Conservation (phyloP, 2,113 vertebrate genomes). For the Chrysochloris asiatica region DNA sequence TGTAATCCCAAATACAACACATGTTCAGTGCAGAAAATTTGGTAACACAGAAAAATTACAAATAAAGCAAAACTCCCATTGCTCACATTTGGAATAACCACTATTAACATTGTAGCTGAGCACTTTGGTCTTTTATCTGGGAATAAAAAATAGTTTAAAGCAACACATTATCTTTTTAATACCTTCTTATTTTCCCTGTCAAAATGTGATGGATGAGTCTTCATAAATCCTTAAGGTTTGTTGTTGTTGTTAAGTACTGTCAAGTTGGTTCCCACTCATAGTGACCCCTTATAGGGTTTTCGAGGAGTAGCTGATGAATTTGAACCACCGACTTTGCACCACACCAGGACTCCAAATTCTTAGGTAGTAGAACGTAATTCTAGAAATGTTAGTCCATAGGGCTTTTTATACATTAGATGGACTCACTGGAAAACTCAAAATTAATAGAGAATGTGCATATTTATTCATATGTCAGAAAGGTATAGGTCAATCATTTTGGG, state of each 20-base stretch:
- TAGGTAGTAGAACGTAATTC: background rate
- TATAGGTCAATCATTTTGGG: conserved; percentile 5
- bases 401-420: background rate
- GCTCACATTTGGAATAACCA: background rate
- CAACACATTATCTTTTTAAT: conserved; percentile 19
- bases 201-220: background rate
- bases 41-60: background rate
- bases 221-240: conserved; percentile 21
- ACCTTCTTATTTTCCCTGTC: background rate
- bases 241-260: too few species aligned
- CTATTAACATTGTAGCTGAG: background rate
- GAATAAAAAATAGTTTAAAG: background rate
- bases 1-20: background rate
- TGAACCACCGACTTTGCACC: too few species aligned
- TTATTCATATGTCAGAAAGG: conserved; percentile 34
- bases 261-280: too few species aligned
- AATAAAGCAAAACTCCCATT: background rate
- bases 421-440: conserved; percentile 16
- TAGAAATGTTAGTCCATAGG: conserved; percentile 2
- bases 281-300: too few species aligned
- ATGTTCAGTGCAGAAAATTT: background rate
- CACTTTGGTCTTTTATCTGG: conserved; percentile 38
- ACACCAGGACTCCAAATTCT: too few species aligned
- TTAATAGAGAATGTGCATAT: conserved; percentile 24
- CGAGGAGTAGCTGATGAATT: too few species aligned